Conservation (phyloP, 1,140 invertebrate species). For the Arion vulgaris region DNA sequence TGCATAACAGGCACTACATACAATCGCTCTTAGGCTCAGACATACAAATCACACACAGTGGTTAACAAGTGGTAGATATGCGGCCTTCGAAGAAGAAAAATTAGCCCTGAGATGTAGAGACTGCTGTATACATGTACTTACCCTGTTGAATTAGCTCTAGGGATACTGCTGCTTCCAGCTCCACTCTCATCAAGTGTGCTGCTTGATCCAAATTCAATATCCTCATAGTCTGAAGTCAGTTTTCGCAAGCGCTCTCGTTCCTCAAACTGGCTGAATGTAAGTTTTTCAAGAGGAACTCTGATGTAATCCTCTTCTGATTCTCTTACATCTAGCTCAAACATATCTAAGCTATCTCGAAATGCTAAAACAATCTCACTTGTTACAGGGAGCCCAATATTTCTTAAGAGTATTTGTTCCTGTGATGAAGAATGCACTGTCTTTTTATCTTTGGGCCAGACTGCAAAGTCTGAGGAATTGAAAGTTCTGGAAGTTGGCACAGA, state of each 20-base stretch:
- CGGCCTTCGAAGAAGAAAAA: too few species aligned
- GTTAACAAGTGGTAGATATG: too few species aligned
- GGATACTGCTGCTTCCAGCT: not conserved
- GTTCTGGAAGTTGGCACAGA: not conserved
- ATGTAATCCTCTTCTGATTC: constrained; percentile 20
- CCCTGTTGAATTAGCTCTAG: constrained; percentile 13
- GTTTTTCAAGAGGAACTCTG: constrained; percentile 37
- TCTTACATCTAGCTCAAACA: not conserved
- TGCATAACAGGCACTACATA: too few species aligned
- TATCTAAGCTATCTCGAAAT: not conserved
- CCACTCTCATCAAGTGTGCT: constrained; percentile 18
- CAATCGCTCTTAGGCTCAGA: too few species aligned
- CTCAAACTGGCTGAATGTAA: constrained; percentile 27
- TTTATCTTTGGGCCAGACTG: not conserved
- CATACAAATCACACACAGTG: too few species aligned
- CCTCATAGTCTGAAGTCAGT: constrained; percentile 40
- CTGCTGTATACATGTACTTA: not conserved
- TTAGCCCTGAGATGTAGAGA: not conserved
- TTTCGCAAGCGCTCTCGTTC: constrained; percentile 37
- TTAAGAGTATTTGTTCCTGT: not conserved
- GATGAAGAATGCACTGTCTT: not conserved
- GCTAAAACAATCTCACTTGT: not conserved
- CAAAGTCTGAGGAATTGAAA: not conserved
- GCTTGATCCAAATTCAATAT: constrained; percentile 27
- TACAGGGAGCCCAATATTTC: constrained; percentile 21